phyloP scores from a whole-genome alignment of 2,888 invertebrate species.

The Notocelia uddmanniana region DNA sequence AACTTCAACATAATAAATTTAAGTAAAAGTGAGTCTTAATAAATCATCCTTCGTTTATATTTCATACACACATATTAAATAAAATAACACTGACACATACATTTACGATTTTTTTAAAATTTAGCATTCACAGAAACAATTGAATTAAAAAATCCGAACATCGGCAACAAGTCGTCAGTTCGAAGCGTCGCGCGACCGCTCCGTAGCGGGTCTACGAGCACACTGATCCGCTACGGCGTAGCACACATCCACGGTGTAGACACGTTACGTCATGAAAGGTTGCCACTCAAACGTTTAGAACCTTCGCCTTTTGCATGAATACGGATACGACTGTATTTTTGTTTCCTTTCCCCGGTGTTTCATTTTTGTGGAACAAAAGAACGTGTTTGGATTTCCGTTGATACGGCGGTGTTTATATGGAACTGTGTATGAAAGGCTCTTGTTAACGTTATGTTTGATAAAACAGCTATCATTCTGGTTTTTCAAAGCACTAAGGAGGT shows the following conservation, averaged over 20 bases:
- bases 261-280: slow-evolving; percentile 70
- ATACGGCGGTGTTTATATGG: slow-evolving; percentile 34
- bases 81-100: slow-evolving; percentile 23
- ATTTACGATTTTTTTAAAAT: slow-evolving; percentile 13
- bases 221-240: slow-evolving; percentile 63
- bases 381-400: slow-evolving; percentile 67
- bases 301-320: slow-evolving; percentile 79
- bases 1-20: not conserved
- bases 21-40: too few species aligned
- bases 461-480: slow-evolving; percentile 3
- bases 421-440: slow-evolving; percentile 23
- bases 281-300: slow-evolving; percentile 74
- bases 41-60: not conserved
- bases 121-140: slow-evolving; percentile 22
- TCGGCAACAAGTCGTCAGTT: slow-evolving; percentile 33
- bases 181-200: slow-evolving; percentile 55
- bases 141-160: slow-evolving; percentile 13
- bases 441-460: slow-evolving; percentile 20
- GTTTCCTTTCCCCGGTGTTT: slow-evolving; percentile 68
- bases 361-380: slow-evolving; percentile 70
- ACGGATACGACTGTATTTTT: slow-evolving; percentile 77
- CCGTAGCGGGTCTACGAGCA: slow-evolving; percentile 67
- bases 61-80: not conserved
- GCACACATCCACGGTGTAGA: slow-evolving; percentile 66
- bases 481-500: not conserved